Evolutionary conservation across 2,888 invertebrate genomes (phyloP).

Genomic region (Zygothrica quintamaculata): DNA sequence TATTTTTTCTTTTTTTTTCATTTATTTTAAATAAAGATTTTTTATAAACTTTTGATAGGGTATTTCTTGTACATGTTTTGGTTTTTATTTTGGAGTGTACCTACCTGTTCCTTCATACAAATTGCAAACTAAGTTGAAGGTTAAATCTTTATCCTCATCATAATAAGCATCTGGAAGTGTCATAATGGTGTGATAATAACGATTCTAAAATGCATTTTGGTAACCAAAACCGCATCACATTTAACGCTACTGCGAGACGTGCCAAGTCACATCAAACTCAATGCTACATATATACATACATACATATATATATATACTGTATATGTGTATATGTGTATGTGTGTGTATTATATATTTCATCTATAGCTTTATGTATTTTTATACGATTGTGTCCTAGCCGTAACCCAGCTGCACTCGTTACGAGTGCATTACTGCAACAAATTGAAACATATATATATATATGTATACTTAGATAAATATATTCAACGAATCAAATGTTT

Average conservation of each 20-base stretch:
- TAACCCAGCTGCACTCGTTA: not conserved
- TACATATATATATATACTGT: not conserved
- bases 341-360: too few species aligned
- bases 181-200: constrained; percentile 73
- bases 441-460: constrained; percentile 25
- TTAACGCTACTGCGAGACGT: constrained; percentile 29
- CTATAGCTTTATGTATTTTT: too few species aligned
- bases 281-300: constrained; percentile 3
- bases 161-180: constrained; percentile 74
- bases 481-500: too few species aligned
- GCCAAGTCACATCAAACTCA: constrained; percentile 3
- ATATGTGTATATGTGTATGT: too few species aligned
- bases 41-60: not conserved
- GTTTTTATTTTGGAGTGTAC: too few species aligned
- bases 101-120: not conserved
- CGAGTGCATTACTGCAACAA: constrained; percentile 38
- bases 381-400: too few species aligned
- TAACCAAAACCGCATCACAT: constrained; percentile 58
- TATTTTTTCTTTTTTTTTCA: too few species aligned
- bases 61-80: too few species aligned
- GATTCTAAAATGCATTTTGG: constrained; percentile 74
- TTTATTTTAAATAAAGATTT: not conserved
- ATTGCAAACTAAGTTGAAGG: constrained; percentile 3
- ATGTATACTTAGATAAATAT: not conserved
- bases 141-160: constrained; percentile 63